Percentiles rank a stretch among this genome's conserved stretches.
phyloP scores from a whole-genome alignment of 2,797 vertebrate species.

The Ctenopoma multispine region DNA sequence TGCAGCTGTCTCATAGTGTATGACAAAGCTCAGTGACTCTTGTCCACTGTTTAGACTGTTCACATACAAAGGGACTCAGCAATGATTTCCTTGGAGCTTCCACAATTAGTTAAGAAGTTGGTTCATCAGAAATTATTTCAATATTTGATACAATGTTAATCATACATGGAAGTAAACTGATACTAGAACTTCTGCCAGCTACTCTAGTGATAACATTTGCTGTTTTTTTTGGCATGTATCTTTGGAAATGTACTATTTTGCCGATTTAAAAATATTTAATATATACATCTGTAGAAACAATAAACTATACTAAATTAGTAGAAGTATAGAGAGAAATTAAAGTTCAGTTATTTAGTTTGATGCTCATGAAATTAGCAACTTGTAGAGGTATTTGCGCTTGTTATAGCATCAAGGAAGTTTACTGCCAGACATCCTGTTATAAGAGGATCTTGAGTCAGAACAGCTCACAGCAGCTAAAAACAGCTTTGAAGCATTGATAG shows the following conservation, averaged over 20 bases:
- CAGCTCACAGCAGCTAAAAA: slow-evolving; percentile 7
- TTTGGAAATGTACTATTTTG: neutral
- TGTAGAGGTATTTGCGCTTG: neutral
- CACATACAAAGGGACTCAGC: neutral
- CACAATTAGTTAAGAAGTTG: neutral
- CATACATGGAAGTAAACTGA: no score
- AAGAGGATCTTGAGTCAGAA: slow-evolving; percentile 38
- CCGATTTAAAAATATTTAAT: no score
- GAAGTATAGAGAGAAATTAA: neutral
- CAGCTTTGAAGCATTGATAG: neutral
- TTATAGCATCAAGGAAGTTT: neutral
- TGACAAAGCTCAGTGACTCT: neutral
- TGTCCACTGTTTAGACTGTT: neutral
- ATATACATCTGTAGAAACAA: no score
- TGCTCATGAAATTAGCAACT: neutral
- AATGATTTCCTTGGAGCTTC: neutral
- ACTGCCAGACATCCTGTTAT: slow-evolving; percentile 48
- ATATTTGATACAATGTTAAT: neutral
- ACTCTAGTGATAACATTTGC: neutral
- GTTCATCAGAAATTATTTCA: neutral
- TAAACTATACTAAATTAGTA: no score
- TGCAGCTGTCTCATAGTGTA: neutral
- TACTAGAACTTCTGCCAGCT: no score
- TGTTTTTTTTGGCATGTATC: neutral
- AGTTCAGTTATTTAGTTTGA: neutral